Evolutionary conservation across 2,888 invertebrate genomes (phyloP), one percentile per base, ranked within the genome.

Genomic region (Nemapogon koenigi): DNA sequence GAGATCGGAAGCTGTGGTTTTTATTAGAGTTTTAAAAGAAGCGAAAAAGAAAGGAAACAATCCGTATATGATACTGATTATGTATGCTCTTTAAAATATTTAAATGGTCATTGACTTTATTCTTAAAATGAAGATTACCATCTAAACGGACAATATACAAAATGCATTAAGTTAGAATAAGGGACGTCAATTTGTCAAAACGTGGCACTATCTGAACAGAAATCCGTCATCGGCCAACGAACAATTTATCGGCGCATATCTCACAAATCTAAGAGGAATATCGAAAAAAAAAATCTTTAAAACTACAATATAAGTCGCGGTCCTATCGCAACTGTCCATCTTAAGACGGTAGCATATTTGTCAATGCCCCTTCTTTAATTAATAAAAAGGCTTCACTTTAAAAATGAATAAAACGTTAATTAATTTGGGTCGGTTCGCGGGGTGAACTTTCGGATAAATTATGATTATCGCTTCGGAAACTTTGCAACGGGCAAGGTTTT

Each of bases 291-390:
- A 38, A 41, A 41, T 35, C 35, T 38, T 32, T 32, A 42, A 22
- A 50, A 56, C 50, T 49, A 52, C 51, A 52, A 51, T 61, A 66
- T 59, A 26, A 25, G 26, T 16, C 35, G 35, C 25, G 44, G 49
- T 53, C 35, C 65, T 75, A 75, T 75, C 75, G 46, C 25, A 45
- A 38, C 59, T 64, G 73, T 72, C 73, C 59, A 76, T 73, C 73
- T 66, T 38, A 49, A 52, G 60, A 55, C 70, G 59, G 72, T 65
- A 69, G 71, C 67, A 72, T 65, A 75, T 78, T 75, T 73, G 72
- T 78, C 75, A 78, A 73, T 72, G 70, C 66, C 59, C 61, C 59
- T 49, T 59, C 63, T 54, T 67, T 76, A 75, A 76, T 78, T 73
- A 76, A 76, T 75, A 75, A 75, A 73, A 67, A 57, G 53, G 48